Base-by-base conservation (phyloP, 2,888 invertebrate species). In the Mechanitis messenoides region DNA sequence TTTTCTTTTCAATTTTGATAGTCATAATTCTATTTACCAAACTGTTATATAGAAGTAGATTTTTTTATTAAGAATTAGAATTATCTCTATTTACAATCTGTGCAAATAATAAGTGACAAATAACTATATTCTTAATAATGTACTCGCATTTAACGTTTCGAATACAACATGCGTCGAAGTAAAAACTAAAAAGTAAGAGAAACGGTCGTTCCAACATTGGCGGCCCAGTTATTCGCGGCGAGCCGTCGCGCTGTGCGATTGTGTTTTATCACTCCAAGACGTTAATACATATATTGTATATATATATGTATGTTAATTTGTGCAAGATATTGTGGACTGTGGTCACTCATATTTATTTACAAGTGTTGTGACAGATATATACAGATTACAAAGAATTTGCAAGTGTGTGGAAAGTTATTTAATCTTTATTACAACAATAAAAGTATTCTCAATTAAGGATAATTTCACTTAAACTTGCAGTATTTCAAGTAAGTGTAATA, bases 141-240 rank as follows among this genome's bases (percentile, higher is more conserved):
- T 35, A 35, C 35, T 35, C 35, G 35, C 20, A 20, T 35, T 35
- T 35, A 35, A 35, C 2, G 3, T 35, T 35, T 50, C 7, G 3
- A 50, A 11, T 31, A 28, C 7, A 31, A 50, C 50, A 50, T 50
- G 63, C 59, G 59, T 62, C 55, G 57, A 20, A 20, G 20, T 20
- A 20, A 20, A 20, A 63, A 62, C 55, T 57, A 63, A 64, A 67
- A 64, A 67, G 61, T 65, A 64, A 69, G 64, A 65, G 68, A 70
- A 69, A 69, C 68, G 70, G 69, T 69, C 68, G 73, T 74, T 77
- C 77, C 76, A 80, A 75, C 76, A 75, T 68, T 59, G 71, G 67
- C 75, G 81, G 72, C 83, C 85, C 72, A 84, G 78, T 80, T 83
- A 76, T 71, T 73, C 76, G 76, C 70, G 60, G 77, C 81, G 80